Base-by-base conservation (phyloP, 2,888 invertebrate species). In the Rhodophaea formosa region DNA sequence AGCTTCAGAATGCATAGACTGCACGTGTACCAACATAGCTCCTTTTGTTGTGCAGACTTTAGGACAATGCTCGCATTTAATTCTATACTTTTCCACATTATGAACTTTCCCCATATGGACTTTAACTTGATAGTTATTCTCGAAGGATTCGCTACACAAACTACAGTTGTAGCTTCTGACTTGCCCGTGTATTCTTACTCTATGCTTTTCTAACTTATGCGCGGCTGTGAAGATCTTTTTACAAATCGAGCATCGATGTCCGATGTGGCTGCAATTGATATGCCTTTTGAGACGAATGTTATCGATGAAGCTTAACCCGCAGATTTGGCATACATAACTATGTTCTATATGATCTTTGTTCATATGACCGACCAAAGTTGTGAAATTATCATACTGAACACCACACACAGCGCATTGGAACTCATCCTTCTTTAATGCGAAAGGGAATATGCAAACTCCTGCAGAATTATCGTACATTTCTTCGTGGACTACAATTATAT, bases 21-120 rank as follows among this genome's bases (percentile, higher is more conserved):
- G 89, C 47, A 92, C 81, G 57, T 93, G 93, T 23, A 92, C 75
- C 0, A 89, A 65, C 74, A 93, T 80, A 0, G 93, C 92, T 0
- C 92, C 92, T 80, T 93, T 93, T 0, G 88, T 88, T 0, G 79
- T 80, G 16, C 84, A 84, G 43, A 87, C 64, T 66, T 86, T 88
- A 46, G 92, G 79, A 73, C 93, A 86, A 7, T 78, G 67, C n/a
- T 85, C 78, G 57, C 88, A 88, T 65, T 82, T 79, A 0, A 86
- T 75, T 6, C 68, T 71, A 47, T 83, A 86, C 49, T 84, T 86
- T 35, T 82, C 85, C 0, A 87, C 88, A 29, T 86, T 85, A 53
- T 88, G 88, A 15, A 79, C 72, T 46, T 82, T 87, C 0, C 88
- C 86, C 74, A 88, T 71, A 62, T 88, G 88, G 0, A 85, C 87